A percentile compares a stretch with the other conserved stretches of the same genome.
phyloP scores from a whole-genome alignment of 1,140 invertebrate genomes.

The Leptinotarsa lineolata region DNA sequence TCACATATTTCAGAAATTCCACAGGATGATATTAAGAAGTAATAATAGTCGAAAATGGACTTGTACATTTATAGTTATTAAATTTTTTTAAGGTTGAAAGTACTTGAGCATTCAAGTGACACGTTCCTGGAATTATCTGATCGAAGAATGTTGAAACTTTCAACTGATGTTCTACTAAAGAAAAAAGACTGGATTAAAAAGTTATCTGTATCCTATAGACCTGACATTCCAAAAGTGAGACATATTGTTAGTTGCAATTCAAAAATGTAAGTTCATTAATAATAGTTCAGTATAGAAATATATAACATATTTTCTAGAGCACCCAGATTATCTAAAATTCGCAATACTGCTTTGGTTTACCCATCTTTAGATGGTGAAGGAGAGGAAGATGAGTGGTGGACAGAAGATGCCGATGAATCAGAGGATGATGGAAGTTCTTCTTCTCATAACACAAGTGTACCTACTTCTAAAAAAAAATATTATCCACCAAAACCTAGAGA shows the following conservation, averaged over 20 bases:
- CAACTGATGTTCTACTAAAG: constrained; percentile 45
- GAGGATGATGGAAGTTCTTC: constrained; percentile 30
- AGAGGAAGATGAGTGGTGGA: constrained; percentile 58
- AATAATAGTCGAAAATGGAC: neutral
- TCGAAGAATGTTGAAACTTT: constrained; percentile 46
- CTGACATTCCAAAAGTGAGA: constrained; percentile 42
- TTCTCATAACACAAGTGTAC: constrained; percentile 26
- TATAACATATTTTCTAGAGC: neutral
- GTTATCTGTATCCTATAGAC: constrained; percentile 41
- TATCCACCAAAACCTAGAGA: constrained; percentile 48
- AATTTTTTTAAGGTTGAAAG: constrained; percentile 46
- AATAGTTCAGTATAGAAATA: neutral
- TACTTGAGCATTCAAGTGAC: constrained; percentile 45
- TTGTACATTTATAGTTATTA: neutral
- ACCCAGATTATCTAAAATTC: constrained; percentile 34
- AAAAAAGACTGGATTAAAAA: constrained; percentile 51
- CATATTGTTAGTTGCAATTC: constrained; percentile 37
- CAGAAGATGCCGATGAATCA: constrained; percentile 51
- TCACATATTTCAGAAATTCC: constrained; percentile 40
- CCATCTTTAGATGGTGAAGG: constrained; percentile 29
- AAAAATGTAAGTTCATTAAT: constrained; percentile 33
- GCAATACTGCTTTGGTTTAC: constrained; percentile 35
- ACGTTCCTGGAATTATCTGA: constrained; percentile 44
- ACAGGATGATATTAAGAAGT: constrained; percentile 50
- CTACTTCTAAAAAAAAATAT: constrained; percentile 36